Percentiles rank a stretch among this genome's conserved stretches.
These are phyloP conservation scores for Sparidentex hasta DNA, from an alignment of 2,797 vertebrate species.

Conservation along the genomic window DNA sequence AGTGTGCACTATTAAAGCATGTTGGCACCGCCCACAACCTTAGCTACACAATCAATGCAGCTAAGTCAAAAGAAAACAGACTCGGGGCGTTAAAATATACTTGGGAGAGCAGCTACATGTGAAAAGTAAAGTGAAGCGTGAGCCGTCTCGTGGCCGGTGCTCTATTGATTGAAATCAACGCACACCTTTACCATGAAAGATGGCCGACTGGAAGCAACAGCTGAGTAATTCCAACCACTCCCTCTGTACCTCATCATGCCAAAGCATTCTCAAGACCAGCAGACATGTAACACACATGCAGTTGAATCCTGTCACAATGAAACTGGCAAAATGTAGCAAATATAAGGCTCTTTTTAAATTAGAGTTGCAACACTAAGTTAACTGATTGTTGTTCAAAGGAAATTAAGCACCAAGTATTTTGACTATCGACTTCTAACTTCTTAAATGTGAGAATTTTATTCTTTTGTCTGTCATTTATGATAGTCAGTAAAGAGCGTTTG, in stretches of 20 bases:
- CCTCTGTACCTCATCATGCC: background rate
- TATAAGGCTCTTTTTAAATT: background rate
- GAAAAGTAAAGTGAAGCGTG: background rate
- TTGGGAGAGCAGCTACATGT: background rate
- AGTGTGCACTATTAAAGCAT: background rate
- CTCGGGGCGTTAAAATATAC: background rate
- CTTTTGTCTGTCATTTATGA: too few relatives aligned
- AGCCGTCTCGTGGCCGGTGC: background rate
- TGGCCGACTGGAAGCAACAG: background rate
- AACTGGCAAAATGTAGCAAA: background rate
- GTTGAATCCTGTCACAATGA: background rate
- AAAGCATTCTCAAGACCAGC: background rate
- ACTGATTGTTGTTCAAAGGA: too few relatives aligned
- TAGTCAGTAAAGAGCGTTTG: too few relatives aligned
- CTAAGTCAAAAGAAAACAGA: slow-evolving; percentile 4
- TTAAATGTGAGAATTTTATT: too few relatives aligned
- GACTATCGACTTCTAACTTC: too few relatives aligned
- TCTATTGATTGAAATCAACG: background rate
- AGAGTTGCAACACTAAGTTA: too few relatives aligned
- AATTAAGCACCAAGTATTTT: too few relatives aligned
- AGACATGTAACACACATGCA: background rate
- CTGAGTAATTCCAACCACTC: background rate
- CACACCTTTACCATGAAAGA: background rate
- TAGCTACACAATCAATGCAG: background rate
- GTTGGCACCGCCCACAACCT: background rate